Evolutionary conservation across 64 coral and sea anemone genomes (phyloP), one percentile per base, ranked within the genome.

Genomic region (Trachythela sp.): DNA sequence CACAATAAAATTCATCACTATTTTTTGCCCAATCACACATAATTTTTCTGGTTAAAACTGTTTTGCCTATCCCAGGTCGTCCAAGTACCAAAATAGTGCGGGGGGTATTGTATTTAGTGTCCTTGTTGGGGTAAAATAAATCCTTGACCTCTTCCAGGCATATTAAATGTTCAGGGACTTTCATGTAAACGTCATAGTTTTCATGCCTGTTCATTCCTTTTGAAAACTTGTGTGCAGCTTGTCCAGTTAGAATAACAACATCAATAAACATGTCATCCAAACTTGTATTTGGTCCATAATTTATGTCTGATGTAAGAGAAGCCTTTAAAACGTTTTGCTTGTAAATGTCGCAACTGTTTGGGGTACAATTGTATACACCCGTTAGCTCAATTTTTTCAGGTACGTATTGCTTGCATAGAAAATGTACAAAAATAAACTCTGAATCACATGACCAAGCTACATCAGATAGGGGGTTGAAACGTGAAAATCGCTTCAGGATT

Each of bases 131-230:
- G 40, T 85, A 43, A 85, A 85, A 85, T 85, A 85, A 43, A 22
- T 43, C 83, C 11, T 39, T 40, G 22, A 43, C 40, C 9, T 85
- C 37, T 85, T 85, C 39, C 11, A 85, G 83, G 39, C 11, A 36
- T 45, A 85, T 45, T 85, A 36, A 85, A 15, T 85, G 13, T 86
- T 86, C 40, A 11, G 42, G 11, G 11, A 45, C 42, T 45, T 45
- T 45, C 85, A 86, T 86, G 49, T 86, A 86, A 36, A 54, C 85
- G n/a, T 54, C 48, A 86, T 86, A 86, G 22, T 50, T 51, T 41
- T 86, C 85, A 51, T 86, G 85, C 26, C 85, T 52, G 3, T 0
- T n/a, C 40, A 86, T 48, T 48, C 26, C 29, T 51, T 51, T 56
- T 54, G 85, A 51, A 86, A 86, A 86, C 43, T 51, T 26, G 0